Base-by-base conservation (phyloP, 2,888 invertebrate genomes). In the Drosophila melanocephala region DNA sequence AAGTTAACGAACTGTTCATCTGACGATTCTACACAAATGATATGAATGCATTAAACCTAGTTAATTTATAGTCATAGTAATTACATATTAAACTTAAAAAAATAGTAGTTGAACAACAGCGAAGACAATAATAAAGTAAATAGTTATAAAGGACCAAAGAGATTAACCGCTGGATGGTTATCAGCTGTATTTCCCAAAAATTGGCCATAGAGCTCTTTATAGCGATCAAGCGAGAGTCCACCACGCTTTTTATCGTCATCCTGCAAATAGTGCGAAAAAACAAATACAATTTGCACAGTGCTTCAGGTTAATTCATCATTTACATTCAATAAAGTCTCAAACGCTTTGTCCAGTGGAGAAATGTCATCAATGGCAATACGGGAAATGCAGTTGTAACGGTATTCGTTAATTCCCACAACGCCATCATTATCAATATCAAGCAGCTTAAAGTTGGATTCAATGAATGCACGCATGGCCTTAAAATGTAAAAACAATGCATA, bases 391-490 rank as follows among this genome's bases (percentile, higher is more conserved):
- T 97, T 97, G 92, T 97, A 97, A 89, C 97, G 95, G 93, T 96
- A 97, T 94, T 97, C 97, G 78, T 97, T 97, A 2, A 96, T 94
- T 16, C 95, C 96, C 75, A 97, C 95, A 16, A 97, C 95, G 4
- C 97, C 97, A 87, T 97, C 97, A 67, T 95, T 95, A 90, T 97
- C 97, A 69, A 97, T 94, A 90, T 97, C 97, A 53, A 97, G 95
- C 95, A 97, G 95, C 91, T 96, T 96, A 93, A 97, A 97, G 93
- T 97, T 97, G 62, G 96, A 95, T 92, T 97, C 97, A 91, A 97
- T 97, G 93, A 97, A 97, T 92, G 97, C 96, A 91, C 96, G 97
- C 96, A 97, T 96, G 6, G 97, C 97, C 93, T 94, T 55, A 0
- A 80, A 78, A 58, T 47, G 35, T n/a, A 64, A 53, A 56, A 53